Base-by-base conservation (phyloP, 92 coral and sea anemone genomes). In the Phymanthus crucifer region DNA sequence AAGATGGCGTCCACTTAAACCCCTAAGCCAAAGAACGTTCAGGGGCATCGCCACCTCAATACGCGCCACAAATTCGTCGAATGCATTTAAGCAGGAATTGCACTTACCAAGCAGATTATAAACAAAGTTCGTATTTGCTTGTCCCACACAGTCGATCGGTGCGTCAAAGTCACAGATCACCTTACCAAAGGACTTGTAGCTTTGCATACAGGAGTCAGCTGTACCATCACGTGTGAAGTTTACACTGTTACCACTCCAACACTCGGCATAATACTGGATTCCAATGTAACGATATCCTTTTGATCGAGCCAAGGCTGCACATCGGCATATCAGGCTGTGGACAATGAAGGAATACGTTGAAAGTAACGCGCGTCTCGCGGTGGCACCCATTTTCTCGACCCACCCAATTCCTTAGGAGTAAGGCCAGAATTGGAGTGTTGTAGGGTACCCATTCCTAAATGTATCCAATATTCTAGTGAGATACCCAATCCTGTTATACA, bases 251-350 rank as follows among this genome's bases (percentile, higher is more conserved):
- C 89, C 89, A 13, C 83, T 78, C 92, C 92, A 88, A 40, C 92
- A 84, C 31, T 88, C 92, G 1, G 88, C 92, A 40, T 80, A 88
- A 58, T 75, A 71, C 69, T 88, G 92, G 37, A 88, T 84, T 31
- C 92, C 92, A 61, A 88, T 83, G 85, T 79, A 83, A 6, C 74
- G 80, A 71, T 80, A 88, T 19, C 89, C 81, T 3, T 0, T 72
- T 13, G 82, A 58, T 58, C 50, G 36, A 50, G 92, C 89, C 19
- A 70, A 72, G 48, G 48, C 69, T 40, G 92, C 74, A 40, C 92
- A 88, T 27, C 86, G 92, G 66, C 89, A 88, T 6, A 86, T 77
- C 14, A 88, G 77, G 37, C 92, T 88, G 73, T 9, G 66, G 37
- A 38, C 16, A 70, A 9, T 26, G 14, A 3, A 67, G 16, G 32